These are phyloP conservation scores for Anisognathus igniventris DNA, from an alignment of 2,797 vertebrate species.

Conservation along the genomic window DNA sequence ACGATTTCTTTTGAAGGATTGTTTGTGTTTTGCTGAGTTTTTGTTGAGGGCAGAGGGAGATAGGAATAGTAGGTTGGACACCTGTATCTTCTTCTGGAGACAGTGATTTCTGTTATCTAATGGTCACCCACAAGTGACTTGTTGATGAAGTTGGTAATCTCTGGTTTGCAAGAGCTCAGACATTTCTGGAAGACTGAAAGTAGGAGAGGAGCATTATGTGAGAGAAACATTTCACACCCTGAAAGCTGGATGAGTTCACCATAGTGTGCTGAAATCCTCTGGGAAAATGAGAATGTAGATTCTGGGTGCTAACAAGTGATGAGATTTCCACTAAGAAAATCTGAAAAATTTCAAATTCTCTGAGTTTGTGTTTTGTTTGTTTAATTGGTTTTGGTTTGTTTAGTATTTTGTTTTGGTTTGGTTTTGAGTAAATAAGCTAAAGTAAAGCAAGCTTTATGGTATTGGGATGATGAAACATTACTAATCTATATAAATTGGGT, in stretches of 20 bases:
- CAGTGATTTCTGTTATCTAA: background rate
- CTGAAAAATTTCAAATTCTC: background rate
- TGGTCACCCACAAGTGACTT: background rate
- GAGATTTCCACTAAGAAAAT: background rate
- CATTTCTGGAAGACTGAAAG: background rate
- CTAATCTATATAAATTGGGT: background rate
- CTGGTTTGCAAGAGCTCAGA: background rate
- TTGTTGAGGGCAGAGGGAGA: background rate
- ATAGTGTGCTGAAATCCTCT: background rate
- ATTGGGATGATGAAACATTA: background rate
- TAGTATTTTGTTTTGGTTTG: background rate
- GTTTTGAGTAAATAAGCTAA: background rate
- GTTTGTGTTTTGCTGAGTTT: background rate
- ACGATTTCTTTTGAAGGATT: background rate
- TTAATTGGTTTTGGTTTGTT: background rate
- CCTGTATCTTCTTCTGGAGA: background rate
- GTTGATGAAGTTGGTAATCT: background rate
- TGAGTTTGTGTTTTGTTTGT: background rate
- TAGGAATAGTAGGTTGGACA: background rate
- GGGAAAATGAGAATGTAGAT: background rate
- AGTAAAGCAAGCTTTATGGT: background rate
- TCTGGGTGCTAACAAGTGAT: background rate
- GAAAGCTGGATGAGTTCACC: background rate
- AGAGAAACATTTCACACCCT: background rate
- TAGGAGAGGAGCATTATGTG: background rate